Evolutionary conservation across 2,797 vertebrate species (phyloP).

Genomic region (Xyrichtys novacula): DNA sequence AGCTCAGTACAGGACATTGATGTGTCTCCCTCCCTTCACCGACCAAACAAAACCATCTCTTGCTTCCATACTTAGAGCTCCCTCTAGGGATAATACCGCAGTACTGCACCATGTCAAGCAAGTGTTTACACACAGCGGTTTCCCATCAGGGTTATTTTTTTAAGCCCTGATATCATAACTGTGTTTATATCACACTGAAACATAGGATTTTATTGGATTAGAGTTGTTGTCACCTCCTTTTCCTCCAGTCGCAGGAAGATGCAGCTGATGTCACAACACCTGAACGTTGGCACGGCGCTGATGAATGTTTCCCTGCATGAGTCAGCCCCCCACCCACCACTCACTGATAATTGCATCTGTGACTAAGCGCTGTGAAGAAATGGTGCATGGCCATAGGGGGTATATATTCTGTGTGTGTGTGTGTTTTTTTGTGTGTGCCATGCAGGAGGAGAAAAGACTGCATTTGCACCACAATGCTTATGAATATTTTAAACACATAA

Average conservation of each 20-base stretch:
- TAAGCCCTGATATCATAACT: slow-evolving; percentile 37
- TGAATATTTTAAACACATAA: background rate
- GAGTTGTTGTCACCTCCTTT: slow-evolving; percentile 35
- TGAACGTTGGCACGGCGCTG: slow-evolving; percentile 37
- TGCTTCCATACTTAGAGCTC: slow-evolving; percentile 54
- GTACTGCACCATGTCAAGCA: slow-evolving; percentile 37
- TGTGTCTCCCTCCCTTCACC: background rate
- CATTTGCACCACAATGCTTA: background rate
- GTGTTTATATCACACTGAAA: background rate
- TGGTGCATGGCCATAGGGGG: slow-evolving; percentile 12
- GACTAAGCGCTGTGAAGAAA: slow-evolving; percentile 24
- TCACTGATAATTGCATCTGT: slow-evolving; percentile 42
- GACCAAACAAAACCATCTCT: background rate
- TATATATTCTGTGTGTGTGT: background rate
- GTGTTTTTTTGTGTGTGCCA: background rate
- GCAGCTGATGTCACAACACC: slow-evolving; percentile 54
- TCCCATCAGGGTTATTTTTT: slow-evolving; percentile 24
- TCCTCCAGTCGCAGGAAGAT: slow-evolving; percentile 28
- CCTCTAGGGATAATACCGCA: slow-evolving; percentile 60
- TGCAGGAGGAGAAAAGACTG: background rate
- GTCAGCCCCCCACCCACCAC: slow-evolving; percentile 52
- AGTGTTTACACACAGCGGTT: background rate
- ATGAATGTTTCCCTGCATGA: slow-evolving; percentile 51
- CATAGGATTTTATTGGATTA: slow-evolving; percentile 31
- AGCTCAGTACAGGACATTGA: no score